Evolutionary conservation across 1,140 invertebrate genomes (phyloP).

Genomic region (Drosophila bocki): DNA sequence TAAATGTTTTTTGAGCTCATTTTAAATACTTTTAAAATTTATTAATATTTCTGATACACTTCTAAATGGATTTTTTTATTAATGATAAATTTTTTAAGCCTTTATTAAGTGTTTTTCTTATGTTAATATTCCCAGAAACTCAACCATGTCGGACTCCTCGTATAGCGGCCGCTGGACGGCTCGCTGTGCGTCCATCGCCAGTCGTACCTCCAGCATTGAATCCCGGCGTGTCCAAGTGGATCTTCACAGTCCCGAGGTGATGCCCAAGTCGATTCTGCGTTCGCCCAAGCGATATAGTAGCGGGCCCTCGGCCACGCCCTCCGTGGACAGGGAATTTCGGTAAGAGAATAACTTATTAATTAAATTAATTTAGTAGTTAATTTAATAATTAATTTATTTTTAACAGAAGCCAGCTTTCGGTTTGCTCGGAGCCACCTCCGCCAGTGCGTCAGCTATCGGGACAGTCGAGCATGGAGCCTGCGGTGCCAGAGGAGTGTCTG

Average conservation of each 20-base stretch:
- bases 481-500: constrained; percentile 75
- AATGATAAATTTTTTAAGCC: neutral
- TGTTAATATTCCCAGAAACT: constrained; percentile 55
- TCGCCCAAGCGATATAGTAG: constrained; percentile 80
- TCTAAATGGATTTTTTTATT: neutral
- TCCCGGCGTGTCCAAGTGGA: constrained; percentile 80
- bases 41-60: neutral
- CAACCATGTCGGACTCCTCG: constrained; percentile 83
- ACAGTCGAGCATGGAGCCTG: constrained; percentile 82
- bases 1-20: neutral
- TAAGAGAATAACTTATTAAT: neutral
- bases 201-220: constrained; percentile 83
- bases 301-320: constrained; percentile 79
- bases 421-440: constrained; percentile 81
- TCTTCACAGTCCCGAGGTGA: constrained; percentile 79
- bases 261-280: constrained; percentile 76
- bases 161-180: constrained; percentile 83
- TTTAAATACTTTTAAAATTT: neutral
- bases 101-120: neutral
- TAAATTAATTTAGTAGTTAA: too few relatives aligned
- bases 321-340: constrained; percentile 82
- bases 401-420: constrained; percentile 72
- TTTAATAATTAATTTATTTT: too few relatives aligned
- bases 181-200: constrained; percentile 76
- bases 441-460: constrained; percentile 82